Base-by-base conservation (phyloP, 2,797 vertebrate genomes). In the Neomorphus geoffroyi region DNA sequence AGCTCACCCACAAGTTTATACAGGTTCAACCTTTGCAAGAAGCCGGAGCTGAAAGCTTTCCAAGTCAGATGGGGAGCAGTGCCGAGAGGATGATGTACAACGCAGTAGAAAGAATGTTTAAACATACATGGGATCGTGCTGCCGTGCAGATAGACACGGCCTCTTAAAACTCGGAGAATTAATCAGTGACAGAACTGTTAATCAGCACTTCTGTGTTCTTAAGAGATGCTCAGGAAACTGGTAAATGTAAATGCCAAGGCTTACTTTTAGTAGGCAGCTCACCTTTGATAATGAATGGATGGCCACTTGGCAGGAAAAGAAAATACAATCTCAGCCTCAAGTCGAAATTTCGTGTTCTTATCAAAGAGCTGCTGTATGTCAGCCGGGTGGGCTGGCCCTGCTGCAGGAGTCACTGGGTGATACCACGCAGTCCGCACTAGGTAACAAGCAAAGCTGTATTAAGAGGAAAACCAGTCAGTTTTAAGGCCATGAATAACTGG, bases 1-100 rank as follows among this genome's bases (percentile, higher is more conserved):
- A 94, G 58, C 64, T 92, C 61, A 88, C n/a, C 64, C 93, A n/a
- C 96, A 95, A 96, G 96, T 96, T 97, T 90, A 85, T 86, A 85
- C 96, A 94, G 88, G 95, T 67, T 85, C 74, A 82, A 11, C 39
- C 65, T 80, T 58, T n/a, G 46, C n/a, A 54, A 33, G 86, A 92
- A 90, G 85, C 64, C 88, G 67, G 90, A 84, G 64, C 74, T 93
- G 80, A 89, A 92, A 0, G 2, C 35, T 96, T 95, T 88, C 74
- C 54, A 50, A 85, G 61, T 90, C 26, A 18, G 69, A 87, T 82
- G 71, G 54, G 74, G 79, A 96, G 83, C 65, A 77, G 30, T 74
- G 80, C 71, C 71, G 87, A 71, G 74, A 87, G 33, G 9, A 74
- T 77, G 50, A 90, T 80, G 80, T 16, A 65, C 51, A 74, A 74